Evolutionary conservation across 2,113 vertebrate species (phyloP), one percentile per base, ranked within the genome.

Genomic region (Marmota flaviventris): DNA sequence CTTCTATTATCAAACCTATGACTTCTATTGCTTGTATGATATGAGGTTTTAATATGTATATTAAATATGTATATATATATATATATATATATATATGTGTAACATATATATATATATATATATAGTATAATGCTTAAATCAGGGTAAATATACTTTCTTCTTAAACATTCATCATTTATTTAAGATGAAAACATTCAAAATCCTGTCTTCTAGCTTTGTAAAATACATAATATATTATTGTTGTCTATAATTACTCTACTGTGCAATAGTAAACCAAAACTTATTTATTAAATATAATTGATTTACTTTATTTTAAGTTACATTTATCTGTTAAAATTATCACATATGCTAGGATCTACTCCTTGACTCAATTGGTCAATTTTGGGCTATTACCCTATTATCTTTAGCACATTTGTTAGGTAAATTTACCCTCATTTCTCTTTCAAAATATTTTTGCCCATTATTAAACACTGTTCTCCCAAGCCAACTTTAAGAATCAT

Each of bases 231-330:
- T 34, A 69, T 34, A 69, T n/a, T 34, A 69, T 69, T 69, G 32
- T 69, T 34, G 29, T 34, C 5, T 69, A 34, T 69, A 34, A 27
- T 17, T 34, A 69, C 67, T 25, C 32, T 69, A 17, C 13, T 34
- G 29, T 67, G 29, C 12, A 67, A 67, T 67, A 67, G 12, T 67
- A 67, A 27, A 11, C 65, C 65, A n/a, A 14, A 69, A 69, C 32
- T 69, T 69, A 69, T 63, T 73, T 82, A 75, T 83, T 83, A 83
- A 83, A 42, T 42, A 94, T 34, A 82, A 73, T 82, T 63, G 73
- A 16, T 42, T 76, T 75, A 65, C 34, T 83, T 61, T 32, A 22
- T 89, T 63, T 20, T 42, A 79, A 73, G n/a, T 83, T 75, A 20
- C 8, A 39, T 16, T 75, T 39, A 65, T 83, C 69, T 42, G 20